Evolutionary conservation across 2,888 invertebrate genomes (phyloP).

Genomic region (Schizaphis graminum): DNA sequence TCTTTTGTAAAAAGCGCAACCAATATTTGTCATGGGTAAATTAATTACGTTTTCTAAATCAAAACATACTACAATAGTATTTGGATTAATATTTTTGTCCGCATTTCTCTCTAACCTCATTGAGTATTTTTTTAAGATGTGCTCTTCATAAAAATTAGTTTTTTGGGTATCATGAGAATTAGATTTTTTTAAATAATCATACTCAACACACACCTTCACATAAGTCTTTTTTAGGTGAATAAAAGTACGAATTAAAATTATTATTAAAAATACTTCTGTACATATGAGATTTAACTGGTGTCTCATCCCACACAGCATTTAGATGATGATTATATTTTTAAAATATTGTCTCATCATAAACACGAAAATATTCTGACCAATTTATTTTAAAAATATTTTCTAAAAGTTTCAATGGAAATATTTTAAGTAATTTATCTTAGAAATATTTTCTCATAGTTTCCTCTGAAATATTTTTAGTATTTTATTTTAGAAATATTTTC

Average conservation of each 20-base stretch:
- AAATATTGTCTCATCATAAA: too few relatives aligned
- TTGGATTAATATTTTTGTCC: not conserved
- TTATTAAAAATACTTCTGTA: conserved; percentile 1
- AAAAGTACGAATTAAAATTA: not conserved
- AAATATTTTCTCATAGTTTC: too few relatives aligned
- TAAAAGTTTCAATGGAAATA: too few relatives aligned
- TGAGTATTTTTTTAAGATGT: not conserved
- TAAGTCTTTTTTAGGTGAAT: not conserved
- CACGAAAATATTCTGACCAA: too few relatives aligned
- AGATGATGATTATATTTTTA: too few relatives aligned
- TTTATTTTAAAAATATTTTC: too few relatives aligned
- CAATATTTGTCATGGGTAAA: not conserved
- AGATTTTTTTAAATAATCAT: conserved; percentile 4
- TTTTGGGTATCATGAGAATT: not conserved
- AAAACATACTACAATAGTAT: not conserved
- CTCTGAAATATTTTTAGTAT: too few relatives aligned
- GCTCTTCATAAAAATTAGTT: not conserved
- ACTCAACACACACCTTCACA: not conserved
- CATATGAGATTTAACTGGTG: conserved; percentile 4
- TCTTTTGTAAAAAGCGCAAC: not conserved
- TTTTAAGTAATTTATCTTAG: too few relatives aligned
- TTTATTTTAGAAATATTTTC: too few relatives aligned
- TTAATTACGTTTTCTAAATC: not conserved
- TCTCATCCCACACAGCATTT: not conserved
- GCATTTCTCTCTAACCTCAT: not conserved